Conservation (phyloP, 1,140 invertebrate species). For the Drosophila willistoni region DNA sequence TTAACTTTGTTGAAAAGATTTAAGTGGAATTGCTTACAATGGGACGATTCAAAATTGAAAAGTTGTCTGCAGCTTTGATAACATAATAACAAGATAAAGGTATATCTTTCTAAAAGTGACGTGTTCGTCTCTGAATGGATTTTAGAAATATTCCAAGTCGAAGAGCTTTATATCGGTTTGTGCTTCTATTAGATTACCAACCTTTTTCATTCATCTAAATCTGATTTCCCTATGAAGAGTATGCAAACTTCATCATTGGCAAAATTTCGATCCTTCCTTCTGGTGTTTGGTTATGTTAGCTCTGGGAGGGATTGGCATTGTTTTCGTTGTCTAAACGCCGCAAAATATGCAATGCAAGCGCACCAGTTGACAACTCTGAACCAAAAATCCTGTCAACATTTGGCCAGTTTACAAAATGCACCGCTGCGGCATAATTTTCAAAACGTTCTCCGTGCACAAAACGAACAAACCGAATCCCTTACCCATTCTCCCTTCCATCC, state of each 20-base stretch:
- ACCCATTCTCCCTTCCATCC: background rate
- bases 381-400: slow-evolving; percentile 46
- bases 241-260: background rate
- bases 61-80: no score
- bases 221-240: background rate
- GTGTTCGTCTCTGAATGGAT: no score
- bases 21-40: background rate
- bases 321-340: slow-evolving; percentile 68
- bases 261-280: background rate
- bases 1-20: background rate
- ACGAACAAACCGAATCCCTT: background rate
- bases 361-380: slow-evolving; percentile 44
- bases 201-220: no score
- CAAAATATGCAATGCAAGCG: slow-evolving; percentile 71
- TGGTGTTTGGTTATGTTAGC: slow-evolving; percentile 32
- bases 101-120: no score
- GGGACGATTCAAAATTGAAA: no score
- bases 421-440: slow-evolving; percentile 67
- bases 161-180: no score
- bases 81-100: no score
- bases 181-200: no score
- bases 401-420: slow-evolving; percentile 52
- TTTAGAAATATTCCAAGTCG: no score
- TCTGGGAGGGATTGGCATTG: slow-evolving; percentile 52
- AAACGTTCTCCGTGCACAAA: slow-evolving; percentile 49